These are phyloP conservation scores for Rallus crepitans DNA, from an alignment of 2,797 vertebrate genomes.

Conservation along the genomic window DNA sequence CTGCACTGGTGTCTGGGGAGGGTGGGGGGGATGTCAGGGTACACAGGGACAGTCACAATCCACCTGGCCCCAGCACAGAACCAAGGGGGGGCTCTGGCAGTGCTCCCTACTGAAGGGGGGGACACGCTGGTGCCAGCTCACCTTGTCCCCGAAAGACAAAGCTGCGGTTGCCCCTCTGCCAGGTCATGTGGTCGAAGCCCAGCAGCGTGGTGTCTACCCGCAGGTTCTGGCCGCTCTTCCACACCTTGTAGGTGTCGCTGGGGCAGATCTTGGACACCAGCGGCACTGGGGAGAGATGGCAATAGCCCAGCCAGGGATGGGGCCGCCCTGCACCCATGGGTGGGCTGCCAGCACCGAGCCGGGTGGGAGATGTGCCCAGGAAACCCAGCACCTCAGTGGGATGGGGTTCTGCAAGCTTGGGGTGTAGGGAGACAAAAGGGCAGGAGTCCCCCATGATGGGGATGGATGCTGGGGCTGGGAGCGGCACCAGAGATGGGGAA, in stretches of 20 bases:
- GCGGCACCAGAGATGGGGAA: background rate
- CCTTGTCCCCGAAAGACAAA: conserved; percentile 96
- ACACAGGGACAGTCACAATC: fast-evolving
- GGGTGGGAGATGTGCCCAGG: fast-evolving
- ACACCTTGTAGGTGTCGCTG: conserved; percentile 97
- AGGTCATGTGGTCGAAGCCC: conserved; percentile 99
- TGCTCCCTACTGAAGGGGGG: fast-evolving
- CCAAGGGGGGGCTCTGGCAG: background rate
- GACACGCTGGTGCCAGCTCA: background rate
- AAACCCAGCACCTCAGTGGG: fast-evolving
- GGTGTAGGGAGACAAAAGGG: fast-evolving
- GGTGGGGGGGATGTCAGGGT: background rate
- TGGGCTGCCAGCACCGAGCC: background rate
- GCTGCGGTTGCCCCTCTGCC: conserved; percentile 97
- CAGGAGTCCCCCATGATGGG: background rate
- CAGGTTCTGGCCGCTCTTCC: conserved; percentile 97
- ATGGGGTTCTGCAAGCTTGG: background rate
- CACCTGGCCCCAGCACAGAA: fast-evolving
- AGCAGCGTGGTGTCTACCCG: conserved; percentile 95
- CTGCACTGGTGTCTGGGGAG: conserved; percentile 87
- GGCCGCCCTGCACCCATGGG: fast-evolving
- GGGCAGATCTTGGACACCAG: conserved; percentile 97
- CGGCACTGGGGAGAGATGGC: conserved; percentile 83
- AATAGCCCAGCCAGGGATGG: background rate
- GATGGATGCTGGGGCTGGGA: background rate